phyloP scores from a whole-genome alignment of 2,888 invertebrate genomes.

The Campoplex capitator region DNA sequence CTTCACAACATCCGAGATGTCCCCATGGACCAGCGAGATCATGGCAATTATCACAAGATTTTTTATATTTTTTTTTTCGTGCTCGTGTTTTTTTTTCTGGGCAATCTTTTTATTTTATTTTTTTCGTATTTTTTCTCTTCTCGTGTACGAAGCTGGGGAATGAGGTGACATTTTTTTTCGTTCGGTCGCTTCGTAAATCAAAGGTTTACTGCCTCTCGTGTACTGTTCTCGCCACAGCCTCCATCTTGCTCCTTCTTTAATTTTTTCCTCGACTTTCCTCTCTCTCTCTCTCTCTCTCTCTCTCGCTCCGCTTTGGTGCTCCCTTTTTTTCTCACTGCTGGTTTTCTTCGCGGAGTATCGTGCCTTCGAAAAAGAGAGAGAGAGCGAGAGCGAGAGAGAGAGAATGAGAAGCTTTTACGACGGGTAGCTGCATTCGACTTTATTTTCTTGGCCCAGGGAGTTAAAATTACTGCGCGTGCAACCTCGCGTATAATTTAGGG shows the following conservation, averaged over 20 bases:
- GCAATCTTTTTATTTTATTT: conserved; percentile 54
- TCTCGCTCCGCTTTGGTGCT: conserved; percentile 18
- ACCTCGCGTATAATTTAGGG: conserved; percentile 74
- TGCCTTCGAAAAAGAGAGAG: conserved; percentile 6
- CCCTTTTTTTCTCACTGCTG: conserved; percentile 38
- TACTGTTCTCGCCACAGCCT: conserved; percentile 50
- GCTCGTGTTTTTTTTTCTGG: not conserved
- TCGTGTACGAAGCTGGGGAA: not conserved
- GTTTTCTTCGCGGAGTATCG: conserved; percentile 42
- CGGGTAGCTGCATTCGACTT: conserved; percentile 68
- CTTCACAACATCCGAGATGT: not conserved
- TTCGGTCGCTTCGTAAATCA: conserved; percentile 73
- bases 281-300: conserved; percentile 23
- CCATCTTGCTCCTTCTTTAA: conserved; percentile 15
- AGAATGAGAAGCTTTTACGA: conserved; percentile 65
- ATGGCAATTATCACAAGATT: conserved; percentile 37
- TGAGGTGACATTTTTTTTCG: conserved; percentile 65
- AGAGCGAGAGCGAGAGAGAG: not conserved
- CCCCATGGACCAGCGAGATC: conserved; percentile 19
- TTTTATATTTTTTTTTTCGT: conserved; percentile 33
- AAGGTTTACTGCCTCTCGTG: conserved; percentile 65
- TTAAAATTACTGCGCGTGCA: conserved; percentile 74
- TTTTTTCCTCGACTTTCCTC: conserved; percentile 42
- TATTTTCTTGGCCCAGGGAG: conserved; percentile 67
- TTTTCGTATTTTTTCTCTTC: conserved; percentile 37